These are phyloP conservation scores for Ctenicera cuprea DNA, from an alignment of 2,888 invertebrate genomes.

Conservation along the genomic window DNA sequence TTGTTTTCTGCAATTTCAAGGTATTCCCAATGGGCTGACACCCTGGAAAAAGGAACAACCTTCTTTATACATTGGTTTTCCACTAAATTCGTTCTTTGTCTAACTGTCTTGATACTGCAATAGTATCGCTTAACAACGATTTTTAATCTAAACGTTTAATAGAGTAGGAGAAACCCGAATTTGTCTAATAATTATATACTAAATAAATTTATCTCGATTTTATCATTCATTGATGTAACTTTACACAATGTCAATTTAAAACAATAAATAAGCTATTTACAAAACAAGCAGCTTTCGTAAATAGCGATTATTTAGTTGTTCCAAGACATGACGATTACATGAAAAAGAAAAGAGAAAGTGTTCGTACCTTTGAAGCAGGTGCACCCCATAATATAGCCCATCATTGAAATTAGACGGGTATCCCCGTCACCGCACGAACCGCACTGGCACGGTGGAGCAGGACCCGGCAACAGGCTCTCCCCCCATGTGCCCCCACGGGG, in stretches of 20 bases:
- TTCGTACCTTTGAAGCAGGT: slow-evolving; percentile 90
- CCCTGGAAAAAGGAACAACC: slow-evolving; percentile 5
- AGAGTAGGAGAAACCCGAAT: no score
- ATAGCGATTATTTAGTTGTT: background rate
- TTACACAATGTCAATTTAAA: background rate
- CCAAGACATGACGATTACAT: background rate
- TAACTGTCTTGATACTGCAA: background rate
- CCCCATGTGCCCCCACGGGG: slow-evolving; percentile 57
- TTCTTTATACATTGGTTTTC: background rate
- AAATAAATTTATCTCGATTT: no score
- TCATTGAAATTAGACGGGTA: slow-evolving; percentile 77
- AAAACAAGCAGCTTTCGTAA: background rate
- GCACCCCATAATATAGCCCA: slow-evolving; percentile 96
- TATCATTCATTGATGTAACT: no score
- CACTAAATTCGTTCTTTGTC: background rate
- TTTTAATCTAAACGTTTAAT: no score
- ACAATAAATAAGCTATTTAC: background rate
- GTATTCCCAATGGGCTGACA: slow-evolving; percentile 3
- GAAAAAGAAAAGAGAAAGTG: background rate
- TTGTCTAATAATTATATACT: no score
- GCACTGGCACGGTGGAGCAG: slow-evolving; percentile 57
- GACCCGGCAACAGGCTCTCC: slow-evolving; percentile 61
- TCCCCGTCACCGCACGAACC: slow-evolving; percentile 60
- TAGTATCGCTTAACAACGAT: no score
- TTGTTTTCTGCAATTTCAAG: background rate